Evolutionary conservation across 2,113 vertebrate species (phyloP).

Genomic region (Cyphomyrus plagiostoma): DNA sequence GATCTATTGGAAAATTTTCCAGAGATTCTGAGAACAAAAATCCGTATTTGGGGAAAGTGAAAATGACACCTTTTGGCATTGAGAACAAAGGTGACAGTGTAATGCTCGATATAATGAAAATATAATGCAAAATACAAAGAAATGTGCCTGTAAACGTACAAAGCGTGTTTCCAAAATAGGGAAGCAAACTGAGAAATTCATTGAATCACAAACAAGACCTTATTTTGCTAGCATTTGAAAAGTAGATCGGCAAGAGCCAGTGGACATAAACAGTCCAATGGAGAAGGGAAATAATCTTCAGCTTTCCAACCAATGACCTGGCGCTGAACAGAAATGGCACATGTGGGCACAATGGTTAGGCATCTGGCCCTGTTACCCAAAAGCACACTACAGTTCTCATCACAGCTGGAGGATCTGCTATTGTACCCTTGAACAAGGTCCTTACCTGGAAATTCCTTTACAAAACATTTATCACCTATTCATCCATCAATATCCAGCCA

Average conservation of each 20-base stretch:
- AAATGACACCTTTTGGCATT: not conserved
- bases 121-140: not conserved
- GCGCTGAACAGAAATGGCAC: not conserved
- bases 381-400: not conserved
- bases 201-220: not conserved
- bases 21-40: not conserved
- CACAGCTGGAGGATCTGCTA: not conserved
- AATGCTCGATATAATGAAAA: not conserved
- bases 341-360: not conserved
- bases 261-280: not conserved
- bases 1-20: not conserved
- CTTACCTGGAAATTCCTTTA: not conserved
- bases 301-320: not conserved
- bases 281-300: not conserved
- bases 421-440: not conserved
- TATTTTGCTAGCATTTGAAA: not conserved
- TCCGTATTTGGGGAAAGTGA: not conserved
- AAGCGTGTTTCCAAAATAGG: not conserved
- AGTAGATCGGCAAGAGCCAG: not conserved
- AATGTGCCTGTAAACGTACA: not conserved
- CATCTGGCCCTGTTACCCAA: not conserved
- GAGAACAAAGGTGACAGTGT: not conserved
- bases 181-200: not conserved
- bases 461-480: not conserved
- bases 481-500: not conserved